Evolutionary conservation across 2,797 vertebrate species (phyloP), one percentile per base, ranked within the genome.

Genomic region (Spinus pinus): DNA sequence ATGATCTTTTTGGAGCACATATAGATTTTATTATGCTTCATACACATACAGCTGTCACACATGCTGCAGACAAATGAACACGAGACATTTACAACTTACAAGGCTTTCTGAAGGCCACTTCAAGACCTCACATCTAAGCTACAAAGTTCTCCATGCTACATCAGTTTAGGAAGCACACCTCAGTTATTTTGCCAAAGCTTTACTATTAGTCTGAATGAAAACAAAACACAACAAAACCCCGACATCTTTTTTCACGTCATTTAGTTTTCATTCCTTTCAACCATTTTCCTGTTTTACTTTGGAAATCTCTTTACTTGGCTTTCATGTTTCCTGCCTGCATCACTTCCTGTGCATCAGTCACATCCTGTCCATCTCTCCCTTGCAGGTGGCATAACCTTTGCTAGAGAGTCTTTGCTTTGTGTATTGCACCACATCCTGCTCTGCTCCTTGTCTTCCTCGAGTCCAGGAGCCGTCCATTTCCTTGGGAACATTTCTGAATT

Each of bases 231-330:
- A 14, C 83, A 64, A 82, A 92, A 22, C 21, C 9, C 21, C 0
- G 0, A 51, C 87, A 44, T 65, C 35, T 90, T 83, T 85, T 79
- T 88, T 69, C 85, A 90, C 25, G 12, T 94, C 80, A 92, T 80
- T 92, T 67, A 81, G 14, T 61, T 82, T 90, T 94, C 56, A 27
- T 70, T 58, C 47, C 60, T 84, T 93, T 92, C 83, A 92, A 65
- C 17, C 50, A 51, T 90, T 94, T 95, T 96, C 95, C 95, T 97
- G 96, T 93, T 96, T 96, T 94, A 93, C 58, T 96, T 83, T 93
- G 51, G 62, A 96, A 88, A 90, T 64, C 73, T 94, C 70, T 83
- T 87, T 66, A 66, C 70, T 94, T n/a, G 56, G 56, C 28, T 93
- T 88, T 91, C 93, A 84, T 37, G 44, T 79, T 96, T 97, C 96